phyloP scores from a whole-genome alignment of 2,888 invertebrate species.

The Sturmia bella region DNA sequence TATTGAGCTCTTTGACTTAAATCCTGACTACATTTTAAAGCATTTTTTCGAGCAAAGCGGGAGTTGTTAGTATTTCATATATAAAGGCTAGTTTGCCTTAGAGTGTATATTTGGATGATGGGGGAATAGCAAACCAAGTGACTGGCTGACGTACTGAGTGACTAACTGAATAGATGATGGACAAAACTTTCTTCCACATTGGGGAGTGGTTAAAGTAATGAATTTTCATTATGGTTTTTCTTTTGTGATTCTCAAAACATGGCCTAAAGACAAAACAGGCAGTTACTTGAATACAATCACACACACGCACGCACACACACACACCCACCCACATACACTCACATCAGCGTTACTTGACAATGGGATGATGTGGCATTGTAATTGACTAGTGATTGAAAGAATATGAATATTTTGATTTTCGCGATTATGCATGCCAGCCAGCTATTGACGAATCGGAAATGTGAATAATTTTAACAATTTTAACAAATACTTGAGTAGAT shows the following conservation, averaged over 20 bases:
- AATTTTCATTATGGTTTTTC: conserved; percentile 66
- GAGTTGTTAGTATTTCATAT: conserved; percentile 63
- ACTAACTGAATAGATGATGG: conserved; percentile 28
- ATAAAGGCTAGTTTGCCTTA: conserved; percentile 44
- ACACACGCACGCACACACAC: background rate
- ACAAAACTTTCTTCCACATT: conserved; percentile 50
- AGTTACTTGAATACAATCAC: conserved; percentile 22
- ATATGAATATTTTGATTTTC: no score
- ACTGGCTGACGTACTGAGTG: conserved; percentile 15
- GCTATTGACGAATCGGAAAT: no score
- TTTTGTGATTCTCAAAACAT: conserved; percentile 56
- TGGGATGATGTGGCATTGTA: conserved; percentile 6
- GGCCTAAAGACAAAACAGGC: conserved; percentile 66
- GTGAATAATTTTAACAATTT: no score
- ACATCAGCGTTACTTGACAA: conserved; percentile 8
- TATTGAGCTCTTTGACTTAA: conserved; percentile 66
- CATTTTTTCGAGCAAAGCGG: conserved; percentile 30
- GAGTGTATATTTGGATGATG: conserved; percentile 14
- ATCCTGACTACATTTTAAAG: conserved; percentile 50
- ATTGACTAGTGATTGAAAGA: background rate
- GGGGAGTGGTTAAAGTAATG: conserved; percentile 69
- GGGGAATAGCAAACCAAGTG: conserved; percentile 6
- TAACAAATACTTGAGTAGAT: no score
- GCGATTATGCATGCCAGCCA: no score
- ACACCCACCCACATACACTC: background rate